Evolutionary conservation across 2,797 vertebrate genomes (phyloP), one percentile per base, ranked within the genome.

Genomic region (Oreortyx pictus): DNA sequence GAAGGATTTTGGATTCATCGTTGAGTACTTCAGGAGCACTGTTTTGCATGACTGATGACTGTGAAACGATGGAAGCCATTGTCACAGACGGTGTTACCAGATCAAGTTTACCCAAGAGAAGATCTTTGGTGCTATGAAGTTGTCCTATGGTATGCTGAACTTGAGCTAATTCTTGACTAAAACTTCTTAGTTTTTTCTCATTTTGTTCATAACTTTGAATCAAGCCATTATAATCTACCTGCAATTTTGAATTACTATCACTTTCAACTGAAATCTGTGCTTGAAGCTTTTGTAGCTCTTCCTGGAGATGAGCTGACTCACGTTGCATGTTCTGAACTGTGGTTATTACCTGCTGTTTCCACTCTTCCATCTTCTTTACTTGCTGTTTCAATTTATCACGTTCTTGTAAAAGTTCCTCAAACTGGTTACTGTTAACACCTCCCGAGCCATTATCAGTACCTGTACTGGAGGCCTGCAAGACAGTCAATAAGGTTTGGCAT

Each of bases 311-410:
- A 23, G 98, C 99, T 0, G 99, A 99, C 97, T 99, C 99, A 1
- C 98, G 99, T 46, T 99, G 99, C 99, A 99, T 99, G 89, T 99
- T 99, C 90, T 99, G 98, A 18, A 99, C 99, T 0, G 99, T 99
- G 24, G 99, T 99, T 96, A 99, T 99, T 68, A 99, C 99, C 92
- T 99, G 99, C 83, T 99, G 98, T 92, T 99, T 99, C 99, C 99
- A 99, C 93, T 99, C 99, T 39, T 99, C 99, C 98, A 99, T 99
- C 96, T 99, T 99, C 97, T 99, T 99, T 47, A 99, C 99, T 94
- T 99, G 99, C 76, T 99, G 99, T 82, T 99, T 99, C 64, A 99
- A 96, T 4, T 97, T 98, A 97, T 99, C 98, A 5, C 99, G 97
- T 82, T 99, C 99, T 82, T 99, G 99, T 11, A 99, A 96, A 67